Base-by-base conservation (phyloP, 2,888 invertebrate genomes). In the Noctua pronuba region DNA sequence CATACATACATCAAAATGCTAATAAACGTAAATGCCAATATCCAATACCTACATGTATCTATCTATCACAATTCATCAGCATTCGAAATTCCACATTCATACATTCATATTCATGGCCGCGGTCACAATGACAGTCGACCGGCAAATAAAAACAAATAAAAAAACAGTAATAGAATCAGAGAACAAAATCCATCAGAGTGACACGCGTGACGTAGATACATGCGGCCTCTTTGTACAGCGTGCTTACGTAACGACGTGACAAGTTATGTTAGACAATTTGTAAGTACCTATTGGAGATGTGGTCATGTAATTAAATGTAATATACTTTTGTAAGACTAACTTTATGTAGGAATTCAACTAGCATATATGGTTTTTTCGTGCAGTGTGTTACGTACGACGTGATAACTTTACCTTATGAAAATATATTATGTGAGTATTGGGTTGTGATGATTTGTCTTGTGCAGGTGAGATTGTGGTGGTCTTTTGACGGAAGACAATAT, bases 101-200 rank as follows among this genome's bases (percentile, higher is more conserved):
- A 65, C 88, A 94, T 94, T 93, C 92, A 93, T 93, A 94, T 94
- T 94, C 94, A 95, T 94, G 88, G 91, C 79, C 87, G 44, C 82
- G 90, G 88, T 88, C 90, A 88, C 85, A 84, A 88, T 86, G 87
- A 87, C 80, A 77, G 82, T 74, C 79, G 77, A 79, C 86, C 72
- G 90, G 87, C 91, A 92, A 94, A 94, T 92, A 95, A 95, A 95
- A 94, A 89, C 90, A 92, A 94, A 94, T 92, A 95, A 95, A 95
- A 95, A 94, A 94, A 95, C 89, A 89, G 92, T 93, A 95, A 95
- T 95, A 95, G 94, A 95, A 95, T 95, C 95, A 94, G 94, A 92
- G 91, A 95, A 94, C 94, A 94, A 94, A 94, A 95, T 95, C 94
- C 95, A 95, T 95, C 95, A 95, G 89, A 80, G 84, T 93, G 94